These are phyloP conservation scores for Tridacna gigas DNA, from an alignment of 2,888 invertebrate genomes.

Conservation along the genomic window DNA sequence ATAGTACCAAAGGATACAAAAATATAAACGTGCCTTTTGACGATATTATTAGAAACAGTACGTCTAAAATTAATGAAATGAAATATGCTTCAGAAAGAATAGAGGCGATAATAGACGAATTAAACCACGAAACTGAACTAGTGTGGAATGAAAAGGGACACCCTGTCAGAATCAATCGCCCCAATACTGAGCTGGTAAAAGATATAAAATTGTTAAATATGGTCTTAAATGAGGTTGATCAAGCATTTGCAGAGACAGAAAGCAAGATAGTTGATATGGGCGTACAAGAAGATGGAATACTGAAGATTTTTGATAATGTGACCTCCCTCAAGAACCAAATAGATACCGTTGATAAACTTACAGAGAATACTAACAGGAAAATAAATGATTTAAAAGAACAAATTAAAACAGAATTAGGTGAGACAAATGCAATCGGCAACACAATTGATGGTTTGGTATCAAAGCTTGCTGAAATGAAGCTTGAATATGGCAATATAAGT, in stretches of 20 bases:
- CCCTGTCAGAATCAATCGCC: not conserved
- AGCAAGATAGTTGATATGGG: not conserved
- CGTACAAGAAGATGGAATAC: not conserved
- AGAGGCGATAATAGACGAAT: not conserved
- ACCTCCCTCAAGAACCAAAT: not conserved
- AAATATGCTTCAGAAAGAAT: not conserved
- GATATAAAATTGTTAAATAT: not conserved
- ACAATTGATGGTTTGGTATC: not conserved
- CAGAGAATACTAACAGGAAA: not conserved
- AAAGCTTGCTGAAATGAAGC: conserved; percentile 7
- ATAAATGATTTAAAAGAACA: conserved; percentile 14
- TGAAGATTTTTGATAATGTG: not conserved
- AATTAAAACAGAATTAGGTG: not conserved
- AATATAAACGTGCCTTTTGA: conserved; percentile 9
- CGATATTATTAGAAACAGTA: not conserved
- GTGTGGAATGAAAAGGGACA: conserved; percentile 5
- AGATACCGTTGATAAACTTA: not conserved
- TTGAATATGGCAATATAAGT: conserved; percentile 37
- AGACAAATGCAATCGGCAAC: not conserved
- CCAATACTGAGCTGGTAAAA: not conserved
- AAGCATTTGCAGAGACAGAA: not conserved
- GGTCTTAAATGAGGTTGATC: not conserved
- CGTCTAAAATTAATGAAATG: not conserved
- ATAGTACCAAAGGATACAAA: not conserved
- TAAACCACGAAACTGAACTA: not conserved